Conservation (phyloP, 2,888 invertebrate species). For the Sialis fuliginosa region DNA sequence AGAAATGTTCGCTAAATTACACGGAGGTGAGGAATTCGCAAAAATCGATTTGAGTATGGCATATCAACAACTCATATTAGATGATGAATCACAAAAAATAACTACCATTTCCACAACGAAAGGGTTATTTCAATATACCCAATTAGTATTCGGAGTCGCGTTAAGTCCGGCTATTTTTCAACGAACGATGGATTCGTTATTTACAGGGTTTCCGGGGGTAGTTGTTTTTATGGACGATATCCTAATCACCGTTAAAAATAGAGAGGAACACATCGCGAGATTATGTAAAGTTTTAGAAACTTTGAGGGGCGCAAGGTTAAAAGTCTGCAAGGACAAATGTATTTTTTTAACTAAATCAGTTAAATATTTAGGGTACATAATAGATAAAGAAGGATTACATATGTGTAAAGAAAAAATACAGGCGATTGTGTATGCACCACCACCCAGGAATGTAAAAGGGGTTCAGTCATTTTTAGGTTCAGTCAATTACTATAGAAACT, state of each 20-base stretch:
- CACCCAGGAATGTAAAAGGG: constrained; percentile 4
- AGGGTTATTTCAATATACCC: constrained; percentile 17
- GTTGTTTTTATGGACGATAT: constrained; percentile 13
- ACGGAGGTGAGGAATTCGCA: constrained; percentile 11
- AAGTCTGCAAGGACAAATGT: constrained; percentile 15
- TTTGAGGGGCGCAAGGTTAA: constrained; percentile 11
- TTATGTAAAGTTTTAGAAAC: constrained; percentile 11
- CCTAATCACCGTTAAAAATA: constrained; percentile 12
- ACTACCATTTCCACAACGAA: constrained; percentile 13
- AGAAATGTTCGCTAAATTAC: constrained; percentile 11
- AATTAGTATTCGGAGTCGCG: constrained; percentile 19
- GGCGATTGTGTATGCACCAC: constrained; percentile 5
- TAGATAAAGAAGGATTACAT: constrained; percentile 10
- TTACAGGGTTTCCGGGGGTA: constrained; percentile 9
- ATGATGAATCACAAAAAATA: constrained; percentile 7
- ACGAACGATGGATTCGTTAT: constrained; percentile 12
- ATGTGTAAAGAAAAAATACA: constrained; percentile 6
- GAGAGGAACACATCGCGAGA: constrained; percentile 9
- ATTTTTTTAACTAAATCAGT: constrained; percentile 14
- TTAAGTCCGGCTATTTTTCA: constrained; percentile 21
- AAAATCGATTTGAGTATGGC: constrained; percentile 7
- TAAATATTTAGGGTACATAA: constrained; percentile 14
- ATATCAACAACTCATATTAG: constrained; percentile 8
- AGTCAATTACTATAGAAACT: constrained; percentile 9
- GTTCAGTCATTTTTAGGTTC: constrained; percentile 6